Conservation (phyloP, 2,888 invertebrate species). For the Limnephilus marmoratus region DNA sequence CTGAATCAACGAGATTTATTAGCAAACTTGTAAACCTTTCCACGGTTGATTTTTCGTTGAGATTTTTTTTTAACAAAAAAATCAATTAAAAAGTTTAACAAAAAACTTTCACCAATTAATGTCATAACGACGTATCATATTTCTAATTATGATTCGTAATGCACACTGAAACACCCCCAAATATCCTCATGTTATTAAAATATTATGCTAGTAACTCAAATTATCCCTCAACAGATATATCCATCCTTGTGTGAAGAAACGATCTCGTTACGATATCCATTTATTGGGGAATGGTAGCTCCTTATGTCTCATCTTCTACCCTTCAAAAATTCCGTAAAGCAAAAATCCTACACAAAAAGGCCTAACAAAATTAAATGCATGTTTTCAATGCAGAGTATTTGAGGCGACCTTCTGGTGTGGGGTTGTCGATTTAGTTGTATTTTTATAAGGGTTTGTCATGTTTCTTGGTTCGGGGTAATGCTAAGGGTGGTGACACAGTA, state of each 20-base stretch:
- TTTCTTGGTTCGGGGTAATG: background rate
- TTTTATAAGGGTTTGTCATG: background rate
- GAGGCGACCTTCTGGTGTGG: background rate
- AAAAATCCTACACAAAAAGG: background rate
- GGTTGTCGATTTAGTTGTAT: background rate
- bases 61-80: too few relatives aligned
- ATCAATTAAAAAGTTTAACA: too few relatives aligned
- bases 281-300: slow-evolving; percentile 5
- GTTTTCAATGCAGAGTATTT: background rate
- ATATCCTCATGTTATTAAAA: background rate
- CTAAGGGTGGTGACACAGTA: slow-evolving; percentile 11
- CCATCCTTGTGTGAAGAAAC: slow-evolving; percentile 23
- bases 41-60: too few relatives aligned
- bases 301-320: background rate
- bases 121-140: background rate
- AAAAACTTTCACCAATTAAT: background rate
- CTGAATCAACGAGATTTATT: too few relatives aligned
- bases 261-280: slow-evolving; percentile 44
- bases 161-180: background rate
- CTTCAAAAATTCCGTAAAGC: background rate
- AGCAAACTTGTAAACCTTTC: too few relatives aligned
- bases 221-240: slow-evolving; percentile 18
- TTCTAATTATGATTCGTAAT: background rate
- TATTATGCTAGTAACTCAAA: background rate
- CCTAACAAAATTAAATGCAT: background rate